Evolutionary conservation across 2,888 invertebrate species (phyloP).

Genomic region (Carcina quercana): DNA sequence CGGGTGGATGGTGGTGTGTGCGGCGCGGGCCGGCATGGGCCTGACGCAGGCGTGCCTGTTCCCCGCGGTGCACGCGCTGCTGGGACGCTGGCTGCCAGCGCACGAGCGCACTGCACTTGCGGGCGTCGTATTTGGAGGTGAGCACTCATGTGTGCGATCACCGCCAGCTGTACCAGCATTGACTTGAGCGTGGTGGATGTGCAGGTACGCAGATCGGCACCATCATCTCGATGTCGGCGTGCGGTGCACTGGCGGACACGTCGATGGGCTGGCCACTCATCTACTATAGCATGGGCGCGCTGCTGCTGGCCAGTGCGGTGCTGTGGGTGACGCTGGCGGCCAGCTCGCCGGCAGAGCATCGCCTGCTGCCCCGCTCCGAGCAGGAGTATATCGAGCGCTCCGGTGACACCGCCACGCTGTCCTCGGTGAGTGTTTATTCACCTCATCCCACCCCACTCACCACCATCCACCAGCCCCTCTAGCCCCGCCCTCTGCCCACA

Average conservation of each 20-base stretch:
- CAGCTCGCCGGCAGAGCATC: slow-evolving; percentile 74
- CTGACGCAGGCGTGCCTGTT: slow-evolving; percentile 78
- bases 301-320: slow-evolving; percentile 69
- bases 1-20: slow-evolving; percentile 75
- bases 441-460: no score
- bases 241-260: slow-evolving; percentile 76
- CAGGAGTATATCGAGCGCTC: slow-evolving; percentile 74
- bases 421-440: no score
- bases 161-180: no score
- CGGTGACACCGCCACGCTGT: no score
- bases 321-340: slow-evolving; percentile 73
- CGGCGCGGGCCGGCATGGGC: slow-evolving; percentile 79
- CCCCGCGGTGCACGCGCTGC: slow-evolving; percentile 76
- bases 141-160: no score
- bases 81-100: slow-evolving; percentile 79
- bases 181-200: no score
- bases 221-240: slow-evolving; percentile 78
- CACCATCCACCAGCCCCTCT: no score
- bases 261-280: slow-evolving; percentile 79
- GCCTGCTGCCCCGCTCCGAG: slow-evolving; percentile 71
- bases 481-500: no score
- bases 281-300: slow-evolving; percentile 76
- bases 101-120: slow-evolving; percentile 71
- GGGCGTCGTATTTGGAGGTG: slow-evolving; percentile 72
- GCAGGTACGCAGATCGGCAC: slow-evolving; percentile 80